Evolutionary conservation across 2,113 vertebrate genomes (phyloP).

Genomic region (Copsychus sechellarum): DNA sequence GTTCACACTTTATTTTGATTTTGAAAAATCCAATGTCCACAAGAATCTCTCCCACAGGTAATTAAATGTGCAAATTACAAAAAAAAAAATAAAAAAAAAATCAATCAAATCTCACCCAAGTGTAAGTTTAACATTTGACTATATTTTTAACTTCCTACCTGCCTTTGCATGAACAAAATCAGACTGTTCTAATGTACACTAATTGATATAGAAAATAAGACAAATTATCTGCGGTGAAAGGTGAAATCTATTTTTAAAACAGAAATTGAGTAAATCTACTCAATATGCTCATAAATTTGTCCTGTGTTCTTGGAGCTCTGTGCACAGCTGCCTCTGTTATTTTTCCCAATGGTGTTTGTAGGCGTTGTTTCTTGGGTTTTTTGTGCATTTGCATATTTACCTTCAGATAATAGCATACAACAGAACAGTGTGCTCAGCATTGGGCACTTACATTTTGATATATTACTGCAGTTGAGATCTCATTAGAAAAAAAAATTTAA

Average conservation of each 20-base stretch:
- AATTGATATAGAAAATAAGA: neutral
- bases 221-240: neutral
- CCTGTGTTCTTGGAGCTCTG: neutral
- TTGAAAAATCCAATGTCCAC: neutral
- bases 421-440: neutral
- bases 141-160: neutral
- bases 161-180: neutral
- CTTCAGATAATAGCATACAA: neutral
- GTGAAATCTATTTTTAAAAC: neutral
- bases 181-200: neutral
- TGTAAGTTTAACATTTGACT: neutral
- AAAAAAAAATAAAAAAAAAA: neutral
- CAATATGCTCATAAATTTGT: neutral
- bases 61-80: constrained; percentile 1
- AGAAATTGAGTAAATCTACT: neutral
- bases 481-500: neutral
- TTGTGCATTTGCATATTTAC: neutral
- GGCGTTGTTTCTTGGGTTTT: neutral
- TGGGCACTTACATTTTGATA: neutral
- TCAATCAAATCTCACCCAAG: neutral
- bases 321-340: neutral
- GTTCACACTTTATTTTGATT: neutral
- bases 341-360: neutral
- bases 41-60: neutral
- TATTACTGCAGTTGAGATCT: neutral